These are phyloP conservation scores for Endomychus coccineus DNA, from an alignment of 2,888 invertebrate genomes.

Conservation along the genomic window DNA sequence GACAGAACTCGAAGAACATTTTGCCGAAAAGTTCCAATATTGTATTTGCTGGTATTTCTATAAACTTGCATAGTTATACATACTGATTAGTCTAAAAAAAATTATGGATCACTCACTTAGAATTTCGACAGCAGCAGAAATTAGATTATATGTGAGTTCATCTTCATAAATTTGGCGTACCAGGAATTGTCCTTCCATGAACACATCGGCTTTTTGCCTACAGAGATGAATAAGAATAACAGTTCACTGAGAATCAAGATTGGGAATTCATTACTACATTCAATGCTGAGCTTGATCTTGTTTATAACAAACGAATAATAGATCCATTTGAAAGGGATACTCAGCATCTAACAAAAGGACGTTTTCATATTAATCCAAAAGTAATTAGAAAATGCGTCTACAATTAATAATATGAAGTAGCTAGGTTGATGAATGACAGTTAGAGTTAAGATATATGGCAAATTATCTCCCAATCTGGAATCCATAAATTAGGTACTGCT, in stretches of 20 bases:
- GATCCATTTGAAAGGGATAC: no score
- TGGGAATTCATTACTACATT: neutral
- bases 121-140: constrained; percentile 85
- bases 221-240: constrained; percentile 28
- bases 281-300: no score
- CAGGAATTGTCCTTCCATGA: constrained; percentile 92
- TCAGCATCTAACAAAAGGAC: no score
- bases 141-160: constrained; percentile 88
- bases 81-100: neutral
- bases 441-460: no score
- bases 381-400: no score
- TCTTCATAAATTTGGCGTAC: constrained; percentile 94
- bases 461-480: no score
- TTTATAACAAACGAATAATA: no score
- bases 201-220: constrained; percentile 86
- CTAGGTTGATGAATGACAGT: no score
- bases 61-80: constrained; percentile 24
- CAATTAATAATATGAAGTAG: no score
- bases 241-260: neutral
- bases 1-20: constrained; percentile 93
- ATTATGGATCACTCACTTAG: constrained; percentile 55
- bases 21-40: constrained; percentile 88
- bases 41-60: constrained; percentile 84
- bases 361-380: no score
- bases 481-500: no score